Conservation (phyloP, 2,113 vertebrate genomes). For the Oreochromis tanganicae region DNA sequence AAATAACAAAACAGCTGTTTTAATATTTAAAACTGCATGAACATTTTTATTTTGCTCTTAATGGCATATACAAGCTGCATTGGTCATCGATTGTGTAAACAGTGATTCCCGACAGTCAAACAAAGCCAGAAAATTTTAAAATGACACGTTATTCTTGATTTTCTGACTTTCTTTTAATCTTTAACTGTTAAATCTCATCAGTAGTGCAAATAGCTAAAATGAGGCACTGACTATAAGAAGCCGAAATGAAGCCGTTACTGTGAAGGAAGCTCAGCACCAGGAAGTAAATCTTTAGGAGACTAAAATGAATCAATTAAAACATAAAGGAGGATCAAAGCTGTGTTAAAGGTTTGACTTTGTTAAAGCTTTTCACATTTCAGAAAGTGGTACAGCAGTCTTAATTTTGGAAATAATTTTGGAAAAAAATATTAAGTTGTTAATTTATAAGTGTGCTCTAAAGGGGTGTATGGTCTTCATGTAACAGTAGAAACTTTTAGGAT, state of each 20-base stretch:
- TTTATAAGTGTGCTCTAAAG: not conserved
- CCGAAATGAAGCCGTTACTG: rapidly evolving
- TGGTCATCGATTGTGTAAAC: not conserved
- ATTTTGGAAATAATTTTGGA: not conserved
- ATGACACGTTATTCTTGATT: not conserved
- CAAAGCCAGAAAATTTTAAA: not conserved
- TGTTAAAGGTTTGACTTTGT: not conserved
- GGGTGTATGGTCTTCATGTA: not conserved
- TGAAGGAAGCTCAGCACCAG: not conserved
- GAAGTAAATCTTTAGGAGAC: not conserved
- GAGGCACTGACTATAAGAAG: not conserved
- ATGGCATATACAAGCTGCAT: not conserved
- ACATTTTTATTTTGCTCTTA: not conserved
- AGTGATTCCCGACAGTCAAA: not conserved
- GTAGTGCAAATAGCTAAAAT: not conserved
- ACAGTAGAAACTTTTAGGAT: not conserved
- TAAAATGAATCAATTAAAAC: not conserved
- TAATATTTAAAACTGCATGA: not conserved
- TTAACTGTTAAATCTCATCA: not conserved
- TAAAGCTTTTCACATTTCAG: not conserved
- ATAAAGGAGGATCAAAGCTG: not conserved
- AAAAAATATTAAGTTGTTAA: not conserved
- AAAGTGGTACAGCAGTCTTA: not conserved
- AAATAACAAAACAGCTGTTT: not conserved
- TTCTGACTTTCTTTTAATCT: not conserved